These are phyloP conservation scores for Microtus pennsylvanicus DNA, from an alignment of 2,113 vertebrate genomes.

Conservation along the genomic window DNA sequence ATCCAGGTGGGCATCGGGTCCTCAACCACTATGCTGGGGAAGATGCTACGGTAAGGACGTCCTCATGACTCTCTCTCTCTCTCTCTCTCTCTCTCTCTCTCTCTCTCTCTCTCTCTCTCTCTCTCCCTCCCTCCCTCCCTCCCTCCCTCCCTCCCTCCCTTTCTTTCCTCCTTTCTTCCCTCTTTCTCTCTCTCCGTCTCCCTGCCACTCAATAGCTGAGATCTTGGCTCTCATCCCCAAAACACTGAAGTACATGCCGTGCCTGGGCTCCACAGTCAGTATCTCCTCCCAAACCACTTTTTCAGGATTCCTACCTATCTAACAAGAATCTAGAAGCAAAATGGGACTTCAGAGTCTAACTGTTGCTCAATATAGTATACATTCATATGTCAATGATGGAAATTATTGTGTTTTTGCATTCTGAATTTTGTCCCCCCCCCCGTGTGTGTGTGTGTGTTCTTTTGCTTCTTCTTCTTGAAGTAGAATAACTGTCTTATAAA, in stretches of 20 bases:
- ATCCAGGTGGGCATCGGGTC: constrained; percentile 91
- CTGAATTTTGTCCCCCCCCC: background rate
- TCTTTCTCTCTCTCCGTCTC: background rate
- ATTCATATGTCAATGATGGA: background rate
- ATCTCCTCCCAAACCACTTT: constrained; percentile 43
- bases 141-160: fast-evolving
- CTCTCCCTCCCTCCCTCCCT: no score
- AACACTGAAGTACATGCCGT: background rate
- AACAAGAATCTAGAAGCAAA: background rate
- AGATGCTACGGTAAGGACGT: constrained; percentile 92
- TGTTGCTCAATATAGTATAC: background rate
- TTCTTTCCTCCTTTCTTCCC: fast-evolving
- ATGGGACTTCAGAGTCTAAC: background rate
- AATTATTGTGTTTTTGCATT: background rate
- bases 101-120: no score
- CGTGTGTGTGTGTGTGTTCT: background rate
- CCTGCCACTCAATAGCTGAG: background rate
- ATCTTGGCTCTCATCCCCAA: constrained; percentile 49
- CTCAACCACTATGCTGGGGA: constrained; percentile 93
- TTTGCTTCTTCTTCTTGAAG: background rate
- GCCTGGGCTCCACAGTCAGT: background rate
- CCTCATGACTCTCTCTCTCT: no score
- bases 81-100: background rate
- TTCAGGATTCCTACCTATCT: constrained; percentile 33
- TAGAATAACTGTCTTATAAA: background rate